A percentile compares a stretch with the other conserved stretches of the same genome.
These are phyloP conservation scores for Ariopsis seemanni DNA, from an alignment of 2,113 vertebrate species.

Conservation along the genomic window DNA sequence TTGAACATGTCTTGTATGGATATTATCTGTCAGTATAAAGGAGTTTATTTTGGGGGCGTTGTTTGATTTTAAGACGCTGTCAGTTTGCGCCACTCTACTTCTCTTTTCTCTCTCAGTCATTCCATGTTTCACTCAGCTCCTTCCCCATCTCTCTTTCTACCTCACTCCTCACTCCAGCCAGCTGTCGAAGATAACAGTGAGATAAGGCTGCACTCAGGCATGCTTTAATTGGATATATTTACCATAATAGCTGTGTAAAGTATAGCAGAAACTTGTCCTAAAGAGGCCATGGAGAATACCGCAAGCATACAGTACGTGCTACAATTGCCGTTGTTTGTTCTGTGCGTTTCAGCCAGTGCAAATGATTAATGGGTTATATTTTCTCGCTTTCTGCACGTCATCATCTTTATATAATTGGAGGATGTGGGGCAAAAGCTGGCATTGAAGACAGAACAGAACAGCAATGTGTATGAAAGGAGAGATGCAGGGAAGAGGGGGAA, in stretches of 20 bases:
- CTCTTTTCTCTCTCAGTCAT: background rate
- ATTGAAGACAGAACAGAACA: slow-evolving; percentile 18
- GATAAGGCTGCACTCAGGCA: slow-evolving; percentile 42
- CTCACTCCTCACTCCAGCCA: background rate
- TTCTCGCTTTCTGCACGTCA: slow-evolving; percentile 37
- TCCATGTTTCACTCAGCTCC: slow-evolving; percentile 12
- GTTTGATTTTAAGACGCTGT: background rate
- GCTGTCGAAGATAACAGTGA: slow-evolving; percentile 16
- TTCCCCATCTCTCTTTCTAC: background rate
- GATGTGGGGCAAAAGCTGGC: slow-evolving; percentile 45
- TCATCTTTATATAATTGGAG: slow-evolving; percentile 37
- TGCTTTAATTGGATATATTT: slow-evolving; percentile 48
- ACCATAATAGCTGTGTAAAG: slow-evolving; percentile 42
- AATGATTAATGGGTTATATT: slow-evolving; percentile 55
- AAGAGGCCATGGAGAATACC: slow-evolving; percentile 24
- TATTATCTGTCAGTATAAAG: no score
- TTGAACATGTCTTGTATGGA: no score
- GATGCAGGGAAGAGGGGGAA: background rate
- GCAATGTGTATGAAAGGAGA: background rate
- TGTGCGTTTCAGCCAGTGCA: slow-evolving; percentile 19
- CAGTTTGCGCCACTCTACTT: background rate
- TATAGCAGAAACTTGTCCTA: slow-evolving; percentile 13
- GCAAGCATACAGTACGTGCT: slow-evolving; percentile 23
- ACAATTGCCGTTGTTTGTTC: slow-evolving; percentile 22
- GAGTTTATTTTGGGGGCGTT: no score